These are phyloP conservation scores for Adrianichthys oophorus DNA, from an alignment of 2,797 vertebrate species.

Conservation along the genomic window DNA sequence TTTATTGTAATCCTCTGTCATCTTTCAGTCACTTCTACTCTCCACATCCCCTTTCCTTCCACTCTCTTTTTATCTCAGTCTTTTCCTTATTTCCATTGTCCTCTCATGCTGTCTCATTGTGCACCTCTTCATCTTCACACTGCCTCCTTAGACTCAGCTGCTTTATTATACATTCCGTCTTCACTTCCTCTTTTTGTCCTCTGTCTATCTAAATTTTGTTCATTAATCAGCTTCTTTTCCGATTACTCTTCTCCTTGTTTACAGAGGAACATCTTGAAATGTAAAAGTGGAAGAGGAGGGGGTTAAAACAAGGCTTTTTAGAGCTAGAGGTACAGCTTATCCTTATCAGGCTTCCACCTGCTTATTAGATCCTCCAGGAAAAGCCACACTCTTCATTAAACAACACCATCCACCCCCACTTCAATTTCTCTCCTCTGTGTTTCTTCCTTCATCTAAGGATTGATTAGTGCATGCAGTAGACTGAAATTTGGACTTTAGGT, in stretches of 20 bases:
- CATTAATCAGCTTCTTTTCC: conserved; percentile 32
- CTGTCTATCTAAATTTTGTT: conserved; percentile 10
- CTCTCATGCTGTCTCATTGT: conserved; percentile 10
- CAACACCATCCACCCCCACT: conserved; percentile 62
- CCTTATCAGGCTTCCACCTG: conserved; percentile 80
- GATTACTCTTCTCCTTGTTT: conserved; percentile 45
- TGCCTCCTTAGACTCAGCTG: conserved; percentile 1
- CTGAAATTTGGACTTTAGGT: conserved; percentile 5
- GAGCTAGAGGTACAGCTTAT: conserved; percentile 81
- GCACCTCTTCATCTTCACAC: conserved; percentile 16
- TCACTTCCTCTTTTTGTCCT: conserved; percentile 7
- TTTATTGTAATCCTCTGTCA: not conserved
- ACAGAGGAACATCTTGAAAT: conserved; percentile 54
- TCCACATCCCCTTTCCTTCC: not conserved
- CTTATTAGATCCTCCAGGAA: conserved; percentile 81
- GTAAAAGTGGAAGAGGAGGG: conserved; percentile 22
- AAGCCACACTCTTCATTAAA: conserved; percentile 69
- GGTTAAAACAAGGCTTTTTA: conserved; percentile 64
- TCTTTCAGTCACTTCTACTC: not conserved
- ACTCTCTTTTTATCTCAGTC: conserved; percentile 4
- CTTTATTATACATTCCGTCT: conserved; percentile 8
- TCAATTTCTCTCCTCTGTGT: conserved; percentile 36
- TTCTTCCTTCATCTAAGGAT: conserved; percentile 46
- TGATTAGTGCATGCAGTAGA: conserved; percentile 47
- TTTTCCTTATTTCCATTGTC: conserved; percentile 25